Conservation (phyloP, 2,113 vertebrate species). For the Ovibos moschatus region DNA sequence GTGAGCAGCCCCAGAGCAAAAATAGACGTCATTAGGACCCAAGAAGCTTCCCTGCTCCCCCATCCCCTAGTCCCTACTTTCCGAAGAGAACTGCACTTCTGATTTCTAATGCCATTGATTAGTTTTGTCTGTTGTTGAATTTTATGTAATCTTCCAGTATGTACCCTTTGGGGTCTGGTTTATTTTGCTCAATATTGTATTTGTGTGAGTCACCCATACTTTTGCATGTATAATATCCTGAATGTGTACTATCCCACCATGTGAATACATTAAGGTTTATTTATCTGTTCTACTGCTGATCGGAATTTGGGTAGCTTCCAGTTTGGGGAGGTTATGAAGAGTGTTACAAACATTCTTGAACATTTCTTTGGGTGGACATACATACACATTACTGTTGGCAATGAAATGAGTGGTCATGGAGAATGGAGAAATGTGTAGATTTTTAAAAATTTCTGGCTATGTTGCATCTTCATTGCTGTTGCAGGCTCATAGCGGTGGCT, state of each 20-base stretch:
- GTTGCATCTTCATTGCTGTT: neutral
- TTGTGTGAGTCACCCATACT: neutral
- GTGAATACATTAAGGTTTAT: neutral
- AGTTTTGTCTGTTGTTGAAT: neutral
- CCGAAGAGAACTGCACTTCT: neutral
- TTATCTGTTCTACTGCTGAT: neutral
- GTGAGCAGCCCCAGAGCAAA: neutral
- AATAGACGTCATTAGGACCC: neutral
- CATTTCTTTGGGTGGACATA: neutral
- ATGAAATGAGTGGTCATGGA: no score
- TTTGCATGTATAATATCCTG: neutral
- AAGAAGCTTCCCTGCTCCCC: neutral
- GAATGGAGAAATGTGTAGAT: neutral
- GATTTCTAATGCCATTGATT: neutral
- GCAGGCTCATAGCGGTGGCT: neutral
- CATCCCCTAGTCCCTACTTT: neutral
- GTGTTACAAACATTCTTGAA: neutral
- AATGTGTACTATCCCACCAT: neutral
- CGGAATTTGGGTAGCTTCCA: neutral
- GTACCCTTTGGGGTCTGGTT: neutral
- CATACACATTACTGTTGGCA: neutral
- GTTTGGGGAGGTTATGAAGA: neutral
- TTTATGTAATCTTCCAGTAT: neutral
- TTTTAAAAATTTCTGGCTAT: neutral
- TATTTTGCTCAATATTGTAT: neutral